Percentiles rank a stretch among this genome's conserved stretches.
Evolutionary conservation across 2,113 vertebrate species (phyloP).

Genomic region (Calypte anna): DNA sequence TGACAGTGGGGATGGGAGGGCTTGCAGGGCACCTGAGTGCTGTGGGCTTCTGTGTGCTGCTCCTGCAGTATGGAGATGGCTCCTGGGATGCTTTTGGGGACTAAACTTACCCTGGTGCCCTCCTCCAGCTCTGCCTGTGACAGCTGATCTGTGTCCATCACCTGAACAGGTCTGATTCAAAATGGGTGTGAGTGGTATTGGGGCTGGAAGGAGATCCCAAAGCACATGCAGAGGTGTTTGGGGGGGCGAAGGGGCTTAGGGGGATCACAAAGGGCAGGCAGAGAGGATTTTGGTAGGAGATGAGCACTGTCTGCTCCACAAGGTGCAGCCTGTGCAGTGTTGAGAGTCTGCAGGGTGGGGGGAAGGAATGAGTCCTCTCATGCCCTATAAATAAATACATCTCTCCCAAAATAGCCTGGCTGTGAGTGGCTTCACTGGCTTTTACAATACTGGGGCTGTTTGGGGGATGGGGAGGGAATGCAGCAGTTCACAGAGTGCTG

Average conservation of each 20-base stretch:
- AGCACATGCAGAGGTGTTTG: not conserved
- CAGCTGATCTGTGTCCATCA: not conserved
- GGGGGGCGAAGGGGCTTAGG: not conserved
- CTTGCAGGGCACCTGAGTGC: not conserved
- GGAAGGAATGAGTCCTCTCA: not conserved
- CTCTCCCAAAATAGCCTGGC: slow-evolving; percentile 50
- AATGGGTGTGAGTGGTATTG: fast-evolving
- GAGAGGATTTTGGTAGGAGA: not conserved
- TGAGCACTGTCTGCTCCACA: not conserved
- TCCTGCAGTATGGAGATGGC: not conserved
- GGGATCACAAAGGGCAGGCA: not conserved
- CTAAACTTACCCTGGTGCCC: not conserved
- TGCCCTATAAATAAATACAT: slow-evolving; percentile 32
- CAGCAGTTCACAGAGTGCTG: not conserved
- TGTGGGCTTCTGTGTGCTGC: fast-evolving
- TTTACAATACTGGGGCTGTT: slow-evolving; percentile 16
- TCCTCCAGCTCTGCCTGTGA: not conserved
- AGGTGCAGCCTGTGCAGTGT: not conserved
- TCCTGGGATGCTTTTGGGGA: not conserved
- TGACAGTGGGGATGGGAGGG: not conserved
- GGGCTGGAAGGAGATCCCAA: not conserved
- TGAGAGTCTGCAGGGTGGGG: too few relatives aligned
- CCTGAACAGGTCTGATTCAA: not conserved
- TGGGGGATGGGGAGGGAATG: not conserved
- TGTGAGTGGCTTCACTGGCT: not conserved